These are phyloP conservation scores for Sebastes hopkinsi DNA, from an alignment of 2,797 vertebrate species.

Conservation along the genomic window DNA sequence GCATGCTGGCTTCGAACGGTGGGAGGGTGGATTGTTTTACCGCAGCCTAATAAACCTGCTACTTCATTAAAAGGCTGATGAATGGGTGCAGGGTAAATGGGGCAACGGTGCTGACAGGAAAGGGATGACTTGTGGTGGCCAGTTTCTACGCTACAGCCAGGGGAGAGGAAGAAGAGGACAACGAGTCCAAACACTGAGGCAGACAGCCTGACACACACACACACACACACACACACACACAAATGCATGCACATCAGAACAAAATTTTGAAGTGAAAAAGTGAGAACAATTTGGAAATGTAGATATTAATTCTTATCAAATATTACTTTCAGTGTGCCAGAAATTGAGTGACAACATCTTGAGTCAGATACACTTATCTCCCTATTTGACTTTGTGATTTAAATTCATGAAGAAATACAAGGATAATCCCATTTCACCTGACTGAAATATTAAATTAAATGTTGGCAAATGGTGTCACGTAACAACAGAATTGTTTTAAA, in stretches of 20 bases:
- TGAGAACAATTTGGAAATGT: background rate
- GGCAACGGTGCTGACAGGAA: constrained; percentile 62
- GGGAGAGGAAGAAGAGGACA: constrained; percentile 41
- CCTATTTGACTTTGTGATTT: background rate
- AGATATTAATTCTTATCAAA: background rate
- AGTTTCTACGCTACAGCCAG: constrained; percentile 24
- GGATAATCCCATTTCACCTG: background rate
- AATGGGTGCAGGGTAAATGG: constrained; percentile 58
- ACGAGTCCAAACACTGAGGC: constrained; percentile 12
- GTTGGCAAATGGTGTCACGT: background rate
- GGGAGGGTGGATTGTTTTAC: constrained; percentile 64
- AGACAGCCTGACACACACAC: background rate
- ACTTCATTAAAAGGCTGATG: constrained; percentile 72
- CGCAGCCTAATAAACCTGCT: constrained; percentile 71
- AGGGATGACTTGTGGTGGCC: constrained; percentile 50
- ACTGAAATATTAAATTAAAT: constrained; percentile 5
- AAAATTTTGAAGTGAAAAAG: background rate
- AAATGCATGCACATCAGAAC: background rate
- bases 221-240: background rate
- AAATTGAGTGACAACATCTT: background rate
- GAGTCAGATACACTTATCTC: background rate
- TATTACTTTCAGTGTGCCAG: background rate
- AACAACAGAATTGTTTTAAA: background rate
- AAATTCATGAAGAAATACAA: background rate
- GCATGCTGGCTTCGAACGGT: constrained; percentile 13